Base-by-base conservation (phyloP, 30 jellyfish, hydroid and myxozoan genomes). In the Hydra vulgaris region DNA sequence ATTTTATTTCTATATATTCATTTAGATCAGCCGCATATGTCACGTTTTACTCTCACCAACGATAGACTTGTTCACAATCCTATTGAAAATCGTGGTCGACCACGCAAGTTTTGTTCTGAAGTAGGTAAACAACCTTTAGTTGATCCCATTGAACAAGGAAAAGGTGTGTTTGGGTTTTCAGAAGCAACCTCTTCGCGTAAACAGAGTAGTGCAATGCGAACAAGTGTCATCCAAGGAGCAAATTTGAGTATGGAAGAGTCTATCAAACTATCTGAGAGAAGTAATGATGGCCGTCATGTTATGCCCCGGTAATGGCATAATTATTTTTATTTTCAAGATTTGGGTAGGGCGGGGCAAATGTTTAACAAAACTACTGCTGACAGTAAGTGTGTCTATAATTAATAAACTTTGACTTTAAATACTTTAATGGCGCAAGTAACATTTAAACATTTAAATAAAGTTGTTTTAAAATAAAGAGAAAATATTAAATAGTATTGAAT, bases 11-110 rank as follows among this genome's bases (percentile, higher is more conserved):
- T n/a, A n/a, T n/a, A n/a, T n/a, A n/a, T n/a, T 40, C 61, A 3
- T 40, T 40, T 1, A 26, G 85, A 54, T 0, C 76, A 78, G 19
- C 88, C 96, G 16, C 95, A 92, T 5, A 81, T 85, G 82, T 83
- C 95, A 18, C 98, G 96, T 17, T 92, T 83, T 81, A 92, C 98
- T 25, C 81, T 92, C 22, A 92, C 96, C 0, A 87, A 88, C 61
- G 98, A 87, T 22, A 27, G 87, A 21, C 88, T 88, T 17, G 88
- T 84, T n/a, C 89, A 89, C 20, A 92, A 95, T 27, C 96, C 98
- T 17, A 90, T 89, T 17, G 97, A 90, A 61, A 81, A 74, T 53
- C 96, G 98, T 80, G 98, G 98, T 20, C 95, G 95, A 73, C 96
- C 98, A 25, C 86, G 96, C 61, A 92, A 92, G 76, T 71, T 92